Evolutionary conservation across 2,797 vertebrate genomes (phyloP).

Genomic region (Amblyraja radiata): DNA sequence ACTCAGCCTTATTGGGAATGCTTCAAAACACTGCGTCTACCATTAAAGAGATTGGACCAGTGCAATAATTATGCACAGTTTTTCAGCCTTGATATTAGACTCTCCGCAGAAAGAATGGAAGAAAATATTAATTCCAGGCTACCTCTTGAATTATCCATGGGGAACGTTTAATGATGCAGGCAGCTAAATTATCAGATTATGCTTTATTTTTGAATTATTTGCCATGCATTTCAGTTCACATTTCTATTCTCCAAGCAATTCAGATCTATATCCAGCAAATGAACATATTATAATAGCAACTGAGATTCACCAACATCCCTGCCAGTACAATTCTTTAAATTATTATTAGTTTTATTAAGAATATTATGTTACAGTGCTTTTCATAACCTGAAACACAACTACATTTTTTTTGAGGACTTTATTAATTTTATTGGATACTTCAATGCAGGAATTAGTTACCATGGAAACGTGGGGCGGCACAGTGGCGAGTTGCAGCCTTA

Average conservation of each 20-base stretch:
- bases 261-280: neutral
- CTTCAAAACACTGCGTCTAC: neutral
- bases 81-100: too few relatives aligned
- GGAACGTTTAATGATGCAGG: neutral
- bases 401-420: neutral
- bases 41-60: too few relatives aligned
- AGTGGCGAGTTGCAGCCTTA: too few relatives aligned
- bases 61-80: neutral
- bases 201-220: neutral
- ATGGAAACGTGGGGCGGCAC: neutral
- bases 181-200: conserved; percentile 14
- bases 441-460: neutral
- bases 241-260: neutral
- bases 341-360: conserved; percentile 13
- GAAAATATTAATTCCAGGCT: neutral
- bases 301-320: neutral
- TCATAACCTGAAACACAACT: neutral
- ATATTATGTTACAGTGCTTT: neutral
- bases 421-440: neutral
- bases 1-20: neutral
- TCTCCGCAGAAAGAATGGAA: neutral
- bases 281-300: neutral
- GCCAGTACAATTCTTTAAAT: neutral
- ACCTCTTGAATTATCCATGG: neutral
- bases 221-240: neutral